Percentiles rank a stretch among this genome's conserved stretches.
Conservation (phyloP, 2,888 invertebrate genomes). For the Mythimna loreyi region DNA sequence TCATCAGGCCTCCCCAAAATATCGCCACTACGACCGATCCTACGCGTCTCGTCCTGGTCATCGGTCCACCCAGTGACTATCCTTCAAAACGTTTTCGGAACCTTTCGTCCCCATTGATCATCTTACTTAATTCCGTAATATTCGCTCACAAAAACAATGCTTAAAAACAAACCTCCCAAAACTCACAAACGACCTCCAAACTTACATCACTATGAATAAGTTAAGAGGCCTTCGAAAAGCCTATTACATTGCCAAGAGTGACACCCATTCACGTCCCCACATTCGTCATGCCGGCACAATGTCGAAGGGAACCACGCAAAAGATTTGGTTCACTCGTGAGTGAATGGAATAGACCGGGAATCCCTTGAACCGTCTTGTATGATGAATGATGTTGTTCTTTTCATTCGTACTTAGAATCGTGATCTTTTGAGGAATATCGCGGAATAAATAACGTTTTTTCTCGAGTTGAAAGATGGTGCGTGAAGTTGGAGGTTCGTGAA, state of each 20-base stretch:
- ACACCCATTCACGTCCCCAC: slow-evolving; percentile 70
- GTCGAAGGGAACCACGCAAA: slow-evolving; percentile 78
- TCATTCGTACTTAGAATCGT: slow-evolving; percentile 82
- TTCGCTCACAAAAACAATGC: neutral
- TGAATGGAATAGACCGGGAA: slow-evolving; percentile 80
- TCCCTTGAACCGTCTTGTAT: slow-evolving; percentile 84
- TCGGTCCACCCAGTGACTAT: too few relatives aligned
- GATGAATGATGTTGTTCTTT: slow-evolving; percentile 88
- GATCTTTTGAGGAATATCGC: slow-evolving; percentile 74
- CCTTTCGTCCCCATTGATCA: too few relatives aligned
- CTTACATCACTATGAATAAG: slow-evolving; percentile 63
- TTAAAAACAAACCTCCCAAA: slow-evolving; percentile 1
- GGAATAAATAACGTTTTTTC: slow-evolving; percentile 64
- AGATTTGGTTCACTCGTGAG: slow-evolving; percentile 81
- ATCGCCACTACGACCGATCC: too few relatives aligned
- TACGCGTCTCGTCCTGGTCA: too few relatives aligned
- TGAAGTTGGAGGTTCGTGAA: slow-evolving; percentile 1
- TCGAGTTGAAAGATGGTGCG: slow-evolving; percentile 35
- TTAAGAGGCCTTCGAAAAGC: slow-evolving; percentile 64
- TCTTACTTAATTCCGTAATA: too few relatives aligned
- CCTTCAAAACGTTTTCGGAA: too few relatives aligned
- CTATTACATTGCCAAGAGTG: slow-evolving; percentile 64
- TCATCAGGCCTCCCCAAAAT: too few relatives aligned
- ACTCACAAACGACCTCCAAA: slow-evolving; percentile 19
- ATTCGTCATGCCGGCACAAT: slow-evolving; percentile 77